Conservation (phyloP, 2,888 invertebrate species). For the Rhagonycha fulva region DNA sequence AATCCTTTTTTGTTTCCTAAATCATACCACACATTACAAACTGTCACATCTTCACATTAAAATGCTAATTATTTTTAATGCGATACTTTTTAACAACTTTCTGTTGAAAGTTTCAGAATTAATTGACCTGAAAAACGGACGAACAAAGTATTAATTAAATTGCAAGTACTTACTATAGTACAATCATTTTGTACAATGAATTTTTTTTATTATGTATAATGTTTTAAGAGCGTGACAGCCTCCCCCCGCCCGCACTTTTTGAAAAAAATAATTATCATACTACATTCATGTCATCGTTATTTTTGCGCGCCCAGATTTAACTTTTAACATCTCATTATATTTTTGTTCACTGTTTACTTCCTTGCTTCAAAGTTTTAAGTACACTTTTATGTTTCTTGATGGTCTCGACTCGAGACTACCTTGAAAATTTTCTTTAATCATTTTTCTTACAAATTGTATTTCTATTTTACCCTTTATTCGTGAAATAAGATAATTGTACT, state of each 20-base stretch:
- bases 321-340: not conserved
- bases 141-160: not conserved
- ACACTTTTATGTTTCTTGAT: not conserved
- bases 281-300: not conserved
- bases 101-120: not conserved
- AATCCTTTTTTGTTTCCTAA: not conserved
- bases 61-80: slow-evolving; percentile 10
- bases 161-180: not conserved
- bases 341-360: not conserved
- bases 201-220: no score
- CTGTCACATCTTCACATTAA: slow-evolving; percentile 6
- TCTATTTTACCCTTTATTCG: not conserved
- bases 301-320: not conserved
- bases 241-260: not conserved
- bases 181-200: not conserved
- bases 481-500: not conserved
- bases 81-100: not conserved
- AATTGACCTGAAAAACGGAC: not conserved
- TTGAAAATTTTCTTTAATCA: not conserved
- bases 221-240: not conserved
- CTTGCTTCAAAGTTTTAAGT: not conserved
- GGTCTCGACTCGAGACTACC: not conserved
- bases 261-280: not conserved
- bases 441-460: not conserved
- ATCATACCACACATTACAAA: not conserved